phyloP scores from a whole-genome alignment of 2,888 invertebrate species.

The Drosophila mettleri region DNA sequence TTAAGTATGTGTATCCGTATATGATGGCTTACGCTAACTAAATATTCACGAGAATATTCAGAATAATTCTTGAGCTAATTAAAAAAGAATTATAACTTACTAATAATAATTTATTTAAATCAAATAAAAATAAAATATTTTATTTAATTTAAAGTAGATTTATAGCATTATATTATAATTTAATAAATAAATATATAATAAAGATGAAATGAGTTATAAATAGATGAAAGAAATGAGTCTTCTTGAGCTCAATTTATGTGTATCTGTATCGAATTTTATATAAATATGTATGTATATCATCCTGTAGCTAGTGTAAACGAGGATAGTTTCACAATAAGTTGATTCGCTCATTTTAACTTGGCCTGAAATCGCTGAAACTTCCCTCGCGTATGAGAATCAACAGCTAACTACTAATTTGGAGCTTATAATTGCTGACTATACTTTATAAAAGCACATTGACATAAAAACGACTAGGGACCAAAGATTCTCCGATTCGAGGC shows the following conservation, averaged over 20 bases:
- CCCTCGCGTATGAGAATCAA: slow-evolving; percentile 48
- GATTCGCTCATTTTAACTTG: too few relatives aligned
- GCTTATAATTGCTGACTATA: slow-evolving; percentile 68
- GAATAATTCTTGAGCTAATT: too few relatives aligned
- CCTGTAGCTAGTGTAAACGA: neutral
- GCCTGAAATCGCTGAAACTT: too few relatives aligned
- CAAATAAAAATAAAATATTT: neutral
- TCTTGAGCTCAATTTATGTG: too few relatives aligned
- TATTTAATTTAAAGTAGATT: too few relatives aligned
- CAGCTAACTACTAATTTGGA: slow-evolving; percentile 50
- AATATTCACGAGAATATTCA: slow-evolving; percentile 15
- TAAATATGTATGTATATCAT: neutral
- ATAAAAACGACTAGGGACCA: slow-evolving; percentile 22
- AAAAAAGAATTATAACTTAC: too few relatives aligned
- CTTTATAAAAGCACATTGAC: slow-evolving; percentile 53
- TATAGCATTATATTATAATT: too few relatives aligned
- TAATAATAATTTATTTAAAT: neutral
- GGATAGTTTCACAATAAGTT: too few relatives aligned
- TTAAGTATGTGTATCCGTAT: neutral
- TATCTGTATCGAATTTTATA: too few relatives aligned
- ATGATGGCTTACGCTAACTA: slow-evolving; percentile 35
- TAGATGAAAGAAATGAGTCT: too few relatives aligned
- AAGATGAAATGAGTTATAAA: too few relatives aligned
- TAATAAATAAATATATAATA: neutral
- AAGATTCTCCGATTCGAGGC: neutral